These are phyloP conservation scores for Drosophila tropicalis DNA, from an alignment of 1,140 invertebrate species.

Conservation along the genomic window DNA sequence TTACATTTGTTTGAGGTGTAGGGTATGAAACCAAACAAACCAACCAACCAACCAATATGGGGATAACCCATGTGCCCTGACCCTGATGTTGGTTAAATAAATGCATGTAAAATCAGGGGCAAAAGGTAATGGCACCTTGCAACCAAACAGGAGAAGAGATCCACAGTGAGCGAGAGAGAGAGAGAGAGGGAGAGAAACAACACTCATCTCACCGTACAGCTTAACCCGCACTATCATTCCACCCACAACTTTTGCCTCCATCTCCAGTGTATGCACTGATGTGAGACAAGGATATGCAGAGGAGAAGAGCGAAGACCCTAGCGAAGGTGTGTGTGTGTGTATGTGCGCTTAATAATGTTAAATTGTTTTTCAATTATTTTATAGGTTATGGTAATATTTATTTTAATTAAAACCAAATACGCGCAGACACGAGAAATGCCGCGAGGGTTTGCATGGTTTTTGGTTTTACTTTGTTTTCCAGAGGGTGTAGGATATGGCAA, in stretches of 20 bases:
- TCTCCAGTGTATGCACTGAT: background rate
- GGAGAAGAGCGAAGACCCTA: constrained; percentile 14
- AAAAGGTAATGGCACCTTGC: constrained; percentile 35
- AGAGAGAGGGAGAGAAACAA: background rate
- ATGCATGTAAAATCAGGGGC: constrained; percentile 59
- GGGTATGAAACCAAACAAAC: constrained; percentile 7
- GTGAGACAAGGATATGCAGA: constrained; percentile 18
- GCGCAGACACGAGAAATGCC: constrained; percentile 37
- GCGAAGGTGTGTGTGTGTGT: constrained; percentile 9
- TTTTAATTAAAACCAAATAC: constrained; percentile 82
- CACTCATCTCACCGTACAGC: background rate
- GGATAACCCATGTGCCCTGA: constrained; percentile 22
- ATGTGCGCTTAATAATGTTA: constrained; percentile 62
- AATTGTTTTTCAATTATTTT: constrained; percentile 83
- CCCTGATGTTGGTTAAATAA: constrained; percentile 50
- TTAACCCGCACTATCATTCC: background rate
- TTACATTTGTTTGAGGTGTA: background rate
- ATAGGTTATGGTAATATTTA: constrained; percentile 81
- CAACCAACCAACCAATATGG: background rate
- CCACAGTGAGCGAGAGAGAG: background rate
- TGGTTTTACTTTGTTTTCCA: constrained; percentile 25
- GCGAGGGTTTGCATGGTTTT: constrained; percentile 28
- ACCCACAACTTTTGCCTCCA: background rate
- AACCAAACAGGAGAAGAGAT: background rate
- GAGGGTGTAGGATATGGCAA: background rate